phyloP scores from a whole-genome alignment of 2,797 vertebrate species.

The Anguilla anguilla region DNA sequence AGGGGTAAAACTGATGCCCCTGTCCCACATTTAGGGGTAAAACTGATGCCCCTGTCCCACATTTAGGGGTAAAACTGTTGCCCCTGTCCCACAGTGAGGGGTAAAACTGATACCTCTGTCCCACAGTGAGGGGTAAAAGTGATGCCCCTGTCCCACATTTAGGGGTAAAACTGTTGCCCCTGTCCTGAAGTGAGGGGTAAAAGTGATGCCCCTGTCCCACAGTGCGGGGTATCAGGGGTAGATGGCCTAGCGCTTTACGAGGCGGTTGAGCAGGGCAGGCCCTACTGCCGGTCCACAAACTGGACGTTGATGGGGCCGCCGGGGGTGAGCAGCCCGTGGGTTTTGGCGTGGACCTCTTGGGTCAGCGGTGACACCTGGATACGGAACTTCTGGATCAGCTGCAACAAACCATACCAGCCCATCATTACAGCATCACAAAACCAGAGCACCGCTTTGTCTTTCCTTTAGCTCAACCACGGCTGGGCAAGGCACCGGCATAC shows the following conservation, averaged over 20 bases:
- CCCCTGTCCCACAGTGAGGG: neutral
- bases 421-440: neutral
- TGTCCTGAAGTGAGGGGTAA: neutral
- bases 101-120: neutral
- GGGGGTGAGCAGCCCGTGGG: conserved; percentile 85
- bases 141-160: neutral
- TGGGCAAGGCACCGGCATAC: neutral
- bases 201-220: neutral
- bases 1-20: neutral
- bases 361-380: conserved; percentile 76
- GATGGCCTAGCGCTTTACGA: neutral
- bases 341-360: conserved; percentile 76
- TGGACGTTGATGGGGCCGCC: conserved; percentile 76
- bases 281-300: conserved; percentile 75
- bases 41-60: too few relatives aligned
- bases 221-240: neutral
- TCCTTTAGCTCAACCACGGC: neutral
- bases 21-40: too few relatives aligned
- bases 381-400: conserved; percentile 87
- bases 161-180: neutral
- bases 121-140: neutral
- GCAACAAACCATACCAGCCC: conserved; percentile 33
- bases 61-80: neutral
- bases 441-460: neutral
- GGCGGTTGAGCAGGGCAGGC: neutral